phyloP scores from a whole-genome alignment of 2,888 invertebrate species.

The Xylota segnis region DNA sequence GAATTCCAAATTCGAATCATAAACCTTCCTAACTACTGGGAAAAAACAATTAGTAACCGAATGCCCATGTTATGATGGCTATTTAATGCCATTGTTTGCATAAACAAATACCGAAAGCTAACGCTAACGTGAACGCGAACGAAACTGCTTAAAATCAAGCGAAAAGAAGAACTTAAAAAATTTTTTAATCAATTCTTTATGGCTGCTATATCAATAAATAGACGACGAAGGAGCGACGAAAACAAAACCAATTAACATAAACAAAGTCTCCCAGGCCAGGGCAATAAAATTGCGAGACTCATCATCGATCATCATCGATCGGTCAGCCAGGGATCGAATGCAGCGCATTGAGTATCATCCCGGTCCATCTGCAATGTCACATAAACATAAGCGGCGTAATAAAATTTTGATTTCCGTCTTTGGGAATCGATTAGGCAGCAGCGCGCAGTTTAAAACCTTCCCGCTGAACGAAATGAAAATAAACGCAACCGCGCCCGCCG shows the following conservation, averaged over 20 bases:
- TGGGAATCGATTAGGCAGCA: constrained; percentile 48
- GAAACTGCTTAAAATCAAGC: constrained; percentile 25
- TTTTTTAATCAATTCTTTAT: constrained; percentile 75
- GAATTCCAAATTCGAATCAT: constrained; percentile 53
- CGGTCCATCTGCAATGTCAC: constrained; percentile 32
- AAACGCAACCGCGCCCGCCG: constrained; percentile 42
- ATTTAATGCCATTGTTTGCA: constrained; percentile 75
- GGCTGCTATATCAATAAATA: constrained; percentile 72
- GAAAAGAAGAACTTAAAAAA: constrained; percentile 45
- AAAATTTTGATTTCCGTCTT: constrained; percentile 72
- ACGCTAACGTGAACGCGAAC: constrained; percentile 31
- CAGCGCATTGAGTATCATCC: constrained; percentile 47
- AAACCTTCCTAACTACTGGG: constrained; percentile 64
- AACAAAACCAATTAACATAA: constrained; percentile 70
- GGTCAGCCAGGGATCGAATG: constrained; percentile 40
- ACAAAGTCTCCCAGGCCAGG: constrained; percentile 58
- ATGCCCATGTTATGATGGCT: constrained; percentile 68
- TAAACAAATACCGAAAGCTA: constrained; percentile 70
- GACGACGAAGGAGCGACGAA: constrained; percentile 39
- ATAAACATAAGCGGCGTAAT: constrained; percentile 57
- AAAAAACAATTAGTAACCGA: constrained; percentile 70
- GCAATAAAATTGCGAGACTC: constrained; percentile 64
- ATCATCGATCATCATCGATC: constrained; percentile 74
- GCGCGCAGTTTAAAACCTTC: constrained; percentile 8
- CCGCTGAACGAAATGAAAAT: constrained; percentile 55